Base-by-base conservation (phyloP, 2,113 vertebrate species). In the Tachycineta bicolor region DNA sequence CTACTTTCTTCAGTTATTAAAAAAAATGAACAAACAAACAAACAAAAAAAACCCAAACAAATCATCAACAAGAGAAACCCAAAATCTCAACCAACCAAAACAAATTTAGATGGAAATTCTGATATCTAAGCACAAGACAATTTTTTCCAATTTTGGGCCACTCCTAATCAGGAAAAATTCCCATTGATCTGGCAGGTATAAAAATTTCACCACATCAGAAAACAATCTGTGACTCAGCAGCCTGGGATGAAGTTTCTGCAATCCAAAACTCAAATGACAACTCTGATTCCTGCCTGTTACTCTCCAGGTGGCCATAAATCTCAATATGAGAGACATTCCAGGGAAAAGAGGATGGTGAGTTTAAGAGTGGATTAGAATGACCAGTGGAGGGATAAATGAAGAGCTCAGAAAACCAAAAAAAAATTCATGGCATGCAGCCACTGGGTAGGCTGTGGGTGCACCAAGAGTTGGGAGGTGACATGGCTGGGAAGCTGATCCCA, bases 101-200 rank as follows among this genome's bases (percentile, higher is more conserved):
- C 5, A 50, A 18, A 39, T 10, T 4, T 28, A 41, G 12, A 41
- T 34, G 11, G 9, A 1, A 34, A 55, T 63, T 63, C 29, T 63
- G 7, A 20, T 62, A 28, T 10, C 8, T n/a, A 53, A 70, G n/a
- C 12, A 47, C 0, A 0, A 55, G 28, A 39, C 13, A 28, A 9
- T 46, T 53, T 31, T 60, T 69, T n/a, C 10, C 23, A 46, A 16
- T 62, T 46, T 78, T 55, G 19, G 12, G 4, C 15, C 23, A 24
- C 6, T 62, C 47, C 19, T 62, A 46, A 53, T 39, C 6, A n/a
- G n/a, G 28, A 62, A 70, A 53, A 87, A 16, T 23, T 46, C 64
- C 12, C n/a, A 29, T 3, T 47, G 19, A 39, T 46, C 23, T 53
- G 23, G 10, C 23, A 62, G 23, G n/a, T 39, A n/a, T 11, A 19